Evolutionary conservation across 2,888 invertebrate species (phyloP), one percentile per base, ranked within the genome.

Genomic region (Xylota sylvarum): DNA sequence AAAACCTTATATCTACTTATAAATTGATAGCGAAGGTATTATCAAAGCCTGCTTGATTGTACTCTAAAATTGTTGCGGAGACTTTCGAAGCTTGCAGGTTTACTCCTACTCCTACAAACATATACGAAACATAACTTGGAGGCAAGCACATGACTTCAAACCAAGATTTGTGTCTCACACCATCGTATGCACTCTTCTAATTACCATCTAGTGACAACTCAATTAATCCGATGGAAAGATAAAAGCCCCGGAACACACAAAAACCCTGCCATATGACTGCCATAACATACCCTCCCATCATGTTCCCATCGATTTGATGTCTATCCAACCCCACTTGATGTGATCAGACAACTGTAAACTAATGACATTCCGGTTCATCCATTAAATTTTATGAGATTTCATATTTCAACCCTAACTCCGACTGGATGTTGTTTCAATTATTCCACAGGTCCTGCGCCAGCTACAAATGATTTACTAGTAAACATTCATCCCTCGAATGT

Each of bases 291-390:
- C 43, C 30, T 30, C 56, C 69, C 69, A 56, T 77, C 37, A 40
- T 64, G 27, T 77, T 69, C 74, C 69, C 60, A 67, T 73, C 58
- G 27, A 48, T 56, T 56, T 72, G 72, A 72, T 46, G 27, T 58
- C 23, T 32, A 40, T 19, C n/a, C 78, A 58, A 77, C 67, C 69
- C 78, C 64, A 40, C 23, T 67, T 86, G 86, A 86, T 82, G 82
- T 30, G 56, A 89, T 90, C 91, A 90, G 90, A 90, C 90, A 90
- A 91, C 90, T 90, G 90, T 91, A 90, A 90, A 90, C 90, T 90
- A 90, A 90, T 91, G 90, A 90, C 90, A 90, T 89, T 89, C 65
- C 65, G 69, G 48, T 74, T 50, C 55, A 62, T 67, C 85, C 81
- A 55, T 76, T 88, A 74, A 80, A 85, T 84, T 88, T 88, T 73